Base-by-base conservation (phyloP, 92 coral and sea anemone species). In the Galaxea fascicularis region DNA sequence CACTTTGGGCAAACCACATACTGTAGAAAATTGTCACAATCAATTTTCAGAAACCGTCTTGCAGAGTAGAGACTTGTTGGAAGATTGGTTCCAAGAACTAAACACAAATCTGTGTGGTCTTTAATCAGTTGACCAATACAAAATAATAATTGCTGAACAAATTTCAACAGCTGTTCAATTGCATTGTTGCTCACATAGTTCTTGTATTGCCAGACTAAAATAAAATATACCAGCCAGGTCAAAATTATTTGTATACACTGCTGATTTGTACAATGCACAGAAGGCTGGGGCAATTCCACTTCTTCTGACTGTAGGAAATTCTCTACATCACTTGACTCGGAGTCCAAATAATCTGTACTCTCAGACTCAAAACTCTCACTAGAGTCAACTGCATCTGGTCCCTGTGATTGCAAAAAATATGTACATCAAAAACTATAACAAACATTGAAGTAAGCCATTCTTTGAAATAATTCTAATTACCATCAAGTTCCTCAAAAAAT, bases 161-260 rank as follows among this genome's bases (percentile, higher is more conserved):
- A 82, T 24, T 77, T 75, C 63, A 82, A 51, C 10, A 88, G 76
- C 79, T 76, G 86, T 59, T 82, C 91, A 24, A 88, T 73, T n/a
- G 82, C 88, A 82, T 88, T 88, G 80, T 82, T 88, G 82, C 84
- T 82, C n/a, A 88, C 65, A 77, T 83, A 83, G 60, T 76, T 70
- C 71, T 76, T 76, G 30, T 84, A 76, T 47, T 88, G 88, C 88
- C 85, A 88, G 5, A 83, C 72, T 52, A 88, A 35, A 41, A 82
- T 26, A 51, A 88, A 88, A 59, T 88, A 88, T 21, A 82, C 84
- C 46, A 88, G 45, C 91, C 88, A 88, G 0, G 69, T 85, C 69
- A 85, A 1, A 0, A 85, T 20, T 0, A 74, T 51, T 67, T 31
- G 30, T 16, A 54, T 20, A 21, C 66, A 66, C 51, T 84, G 82